Base-by-base conservation (phyloP, 2,113 vertebrate genomes). In the Equus przewalskii region DNA sequence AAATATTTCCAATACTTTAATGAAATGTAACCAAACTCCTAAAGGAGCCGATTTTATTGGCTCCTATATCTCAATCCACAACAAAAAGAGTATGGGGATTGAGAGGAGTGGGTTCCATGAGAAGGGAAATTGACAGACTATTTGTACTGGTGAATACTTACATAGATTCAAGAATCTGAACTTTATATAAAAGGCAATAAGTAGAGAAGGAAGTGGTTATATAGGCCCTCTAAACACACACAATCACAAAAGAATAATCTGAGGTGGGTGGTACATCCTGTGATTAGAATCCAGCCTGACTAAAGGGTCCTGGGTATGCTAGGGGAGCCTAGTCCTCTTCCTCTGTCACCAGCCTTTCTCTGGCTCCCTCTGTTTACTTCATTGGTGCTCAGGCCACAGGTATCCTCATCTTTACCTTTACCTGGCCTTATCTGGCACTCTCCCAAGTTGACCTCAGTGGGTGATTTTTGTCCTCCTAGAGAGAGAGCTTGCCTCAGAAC, bases 241-340 rank as follows among this genome's bases (percentile, higher is more conserved):
- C 28, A 21, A 30, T 21, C 22, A 21, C 33, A 51, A 67, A 33
- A 67, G 49, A 54, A 58, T 22, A 76, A 88, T 58, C 75, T 49
- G 30, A 82, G 15, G 44, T 82, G 80, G 36, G 36, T 18, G 36
- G 36, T 22, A 60, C 54, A 81, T 60, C 12, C 54, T 33, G 30
- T 81, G 54, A 60, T 41, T 81, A 54, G 51, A 79, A 3, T 54
- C 30, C 49, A 33, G 3, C 28, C 44, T 70, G 58, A 73, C 15
- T 10, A 10, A 33, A 15, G n/a, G 14, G 33, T 13, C 56, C 13
- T 3, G 7, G 14, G 12, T 28, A 7, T 22, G 8, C 13, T 18
- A 0, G 21, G 54, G 76, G 11, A 14, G 6, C 41, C 15, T 2
- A 14, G n/a, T 3, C 0, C 22, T 44, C 14, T 24, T 54, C 33